Percentiles rank a stretch among this genome's conserved stretches.
phyloP scores from a whole-genome alignment of 2,797 vertebrate species.

The Macrochelys suwanniensis region DNA sequence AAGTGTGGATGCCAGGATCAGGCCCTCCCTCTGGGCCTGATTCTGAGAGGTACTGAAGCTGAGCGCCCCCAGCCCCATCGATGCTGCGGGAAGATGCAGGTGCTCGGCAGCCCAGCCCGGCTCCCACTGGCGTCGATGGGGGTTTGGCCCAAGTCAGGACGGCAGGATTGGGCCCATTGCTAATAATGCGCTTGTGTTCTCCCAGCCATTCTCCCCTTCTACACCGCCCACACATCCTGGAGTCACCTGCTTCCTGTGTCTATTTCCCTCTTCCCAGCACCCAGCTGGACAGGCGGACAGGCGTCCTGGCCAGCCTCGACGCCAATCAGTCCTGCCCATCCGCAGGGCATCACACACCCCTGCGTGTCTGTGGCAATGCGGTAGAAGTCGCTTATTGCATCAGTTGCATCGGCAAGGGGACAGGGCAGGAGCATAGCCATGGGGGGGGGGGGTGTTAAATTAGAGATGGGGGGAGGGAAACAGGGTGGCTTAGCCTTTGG shows the following conservation, averaged over 20 bases:
- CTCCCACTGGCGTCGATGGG: neutral
- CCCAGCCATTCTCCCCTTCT: neutral
- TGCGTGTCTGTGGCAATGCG: neutral
- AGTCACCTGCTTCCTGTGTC: neutral
- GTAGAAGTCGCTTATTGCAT: neutral
- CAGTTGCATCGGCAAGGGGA: too few relatives aligned
- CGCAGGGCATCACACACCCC: too few relatives aligned
- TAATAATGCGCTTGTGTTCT: neutral
- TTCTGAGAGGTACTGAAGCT: neutral
- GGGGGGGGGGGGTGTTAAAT: neutral
- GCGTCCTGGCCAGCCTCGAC: neutral
- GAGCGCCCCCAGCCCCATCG: too few relatives aligned
- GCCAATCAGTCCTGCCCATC: neutral
- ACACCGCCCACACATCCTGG: neutral
- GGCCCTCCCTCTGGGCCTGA: neutral
- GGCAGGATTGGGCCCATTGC: neutral
- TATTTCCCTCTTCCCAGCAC: neutral
- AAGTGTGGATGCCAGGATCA: neutral
- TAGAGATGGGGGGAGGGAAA: neutral
- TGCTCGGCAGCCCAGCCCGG: neutral
- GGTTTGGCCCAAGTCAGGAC: neutral
- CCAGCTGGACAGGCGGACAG: neutral
- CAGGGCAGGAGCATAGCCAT: neutral
- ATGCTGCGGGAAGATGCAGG: neutral
- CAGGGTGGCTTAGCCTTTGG: neutral